phyloP scores from a whole-genome alignment of 2,113 vertebrate species.

The Corythaeola cristata region DNA sequence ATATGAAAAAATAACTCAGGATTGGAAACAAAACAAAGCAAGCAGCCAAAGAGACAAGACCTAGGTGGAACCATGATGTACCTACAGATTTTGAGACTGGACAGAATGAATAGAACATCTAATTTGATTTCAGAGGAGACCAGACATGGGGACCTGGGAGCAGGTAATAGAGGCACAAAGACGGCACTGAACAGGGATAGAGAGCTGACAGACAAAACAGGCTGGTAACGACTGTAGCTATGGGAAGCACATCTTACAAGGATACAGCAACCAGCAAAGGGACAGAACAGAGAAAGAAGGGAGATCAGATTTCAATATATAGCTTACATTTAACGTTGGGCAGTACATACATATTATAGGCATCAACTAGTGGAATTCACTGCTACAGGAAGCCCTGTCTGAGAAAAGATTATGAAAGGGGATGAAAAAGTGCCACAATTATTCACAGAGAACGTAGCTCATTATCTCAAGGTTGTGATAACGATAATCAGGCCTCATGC shows the following conservation, averaged over 20 bases:
- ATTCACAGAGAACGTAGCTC: not conserved
- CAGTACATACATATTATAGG: not conserved
- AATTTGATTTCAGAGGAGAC: not conserved
- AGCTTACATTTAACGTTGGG: not conserved
- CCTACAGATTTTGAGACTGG: not conserved
- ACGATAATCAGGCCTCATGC: not conserved
- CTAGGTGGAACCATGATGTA: not conserved
- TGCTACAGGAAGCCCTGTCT: not conserved
- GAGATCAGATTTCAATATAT: not conserved
- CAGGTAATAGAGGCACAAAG: not conserved
- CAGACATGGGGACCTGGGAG: not conserved
- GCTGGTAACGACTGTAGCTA: not conserved
- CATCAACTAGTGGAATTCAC: not conserved
- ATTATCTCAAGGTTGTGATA: not conserved
- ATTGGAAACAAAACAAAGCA: not conserved
- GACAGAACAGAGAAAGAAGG: not conserved
- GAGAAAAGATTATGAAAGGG: not conserved
- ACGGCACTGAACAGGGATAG: not conserved
- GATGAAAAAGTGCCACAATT: not conserved
- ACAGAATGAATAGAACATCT: not conserved
- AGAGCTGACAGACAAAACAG: not conserved
- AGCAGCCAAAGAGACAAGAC: not conserved
- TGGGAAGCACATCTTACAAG: not conserved
- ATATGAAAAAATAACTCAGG: not conserved
- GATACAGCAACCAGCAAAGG: not conserved